Evolutionary conservation across 2,888 invertebrate genomes (phyloP).

Genomic region (Erebia epiphron): DNA sequence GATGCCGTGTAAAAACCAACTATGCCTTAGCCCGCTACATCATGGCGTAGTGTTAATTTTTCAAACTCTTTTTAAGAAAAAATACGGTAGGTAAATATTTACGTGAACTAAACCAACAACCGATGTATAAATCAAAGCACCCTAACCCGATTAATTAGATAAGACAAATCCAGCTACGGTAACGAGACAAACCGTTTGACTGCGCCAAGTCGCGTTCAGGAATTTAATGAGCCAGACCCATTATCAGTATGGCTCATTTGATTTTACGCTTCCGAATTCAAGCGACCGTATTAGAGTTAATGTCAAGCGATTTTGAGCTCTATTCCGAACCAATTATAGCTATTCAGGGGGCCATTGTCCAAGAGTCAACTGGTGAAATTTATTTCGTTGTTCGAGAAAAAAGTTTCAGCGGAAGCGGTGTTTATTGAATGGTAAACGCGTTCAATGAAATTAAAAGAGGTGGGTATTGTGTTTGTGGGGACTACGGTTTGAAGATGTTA

Average conservation of each 20-base stretch:
- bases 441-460: conserved; percentile 26
- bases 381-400: conserved; percentile 13
- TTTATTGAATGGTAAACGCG: conserved; percentile 29
- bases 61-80: no score
- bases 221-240: conserved; percentile 63
- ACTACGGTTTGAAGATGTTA: conserved; percentile 7
- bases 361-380: conserved; percentile 8
- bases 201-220: conserved; percentile 46
- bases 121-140: background rate
- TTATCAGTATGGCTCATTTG: conserved; percentile 70
- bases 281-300: conserved; percentile 49
- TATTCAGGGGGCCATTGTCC: conserved; percentile 3
- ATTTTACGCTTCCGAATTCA: conserved; percentile 64
- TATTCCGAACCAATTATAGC: conserved; percentile 33
- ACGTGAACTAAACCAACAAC: no score
- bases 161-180: conserved; percentile 18
- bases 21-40: no score
- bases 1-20: no score
- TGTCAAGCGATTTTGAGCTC: conserved; percentile 60
- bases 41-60: no score
- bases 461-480: conserved; percentile 15
- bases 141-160: conserved; percentile 14
- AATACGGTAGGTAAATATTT: no score
- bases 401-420: conserved; percentile 17
- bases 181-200: conserved; percentile 36